These are phyloP conservation scores for Hydropsyche tenuis DNA, from an alignment of 1,140 invertebrate species.

Conservation along the genomic window DNA sequence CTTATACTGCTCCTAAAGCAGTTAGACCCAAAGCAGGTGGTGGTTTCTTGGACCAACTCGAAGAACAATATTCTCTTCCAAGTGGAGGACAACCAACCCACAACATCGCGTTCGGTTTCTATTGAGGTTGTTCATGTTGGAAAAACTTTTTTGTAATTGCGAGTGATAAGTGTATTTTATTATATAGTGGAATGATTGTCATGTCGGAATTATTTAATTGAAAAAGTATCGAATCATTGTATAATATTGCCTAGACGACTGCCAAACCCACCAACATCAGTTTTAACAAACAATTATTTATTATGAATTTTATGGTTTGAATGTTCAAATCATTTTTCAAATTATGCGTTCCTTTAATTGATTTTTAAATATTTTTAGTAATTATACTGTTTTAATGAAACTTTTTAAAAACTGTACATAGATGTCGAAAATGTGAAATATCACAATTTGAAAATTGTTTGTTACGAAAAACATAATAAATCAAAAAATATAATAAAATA, in stretches of 20 bases:
- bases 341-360: too few relatives aligned
- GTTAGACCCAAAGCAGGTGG: constrained; percentile 48
- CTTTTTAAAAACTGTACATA: too few relatives aligned
- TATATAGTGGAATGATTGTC: background rate
- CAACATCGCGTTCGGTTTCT: constrained; percentile 81
- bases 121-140: constrained; percentile 53
- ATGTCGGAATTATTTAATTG: background rate
- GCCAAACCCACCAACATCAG: background rate
- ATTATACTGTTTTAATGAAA: too few relatives aligned
- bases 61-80: constrained; percentile 79
- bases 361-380: too few relatives aligned
- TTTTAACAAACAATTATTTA: too few relatives aligned
- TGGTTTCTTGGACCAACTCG: constrained; percentile 80
- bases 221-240: background rate
- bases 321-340: too few relatives aligned
- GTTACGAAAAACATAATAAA: too few relatives aligned
- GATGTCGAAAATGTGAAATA: too few relatives aligned
- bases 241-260: background rate
- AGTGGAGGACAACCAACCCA: constrained; percentile 72
- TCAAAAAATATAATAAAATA: too few relatives aligned
- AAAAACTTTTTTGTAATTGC: background rate
- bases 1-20: constrained; percentile 33
- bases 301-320: too few relatives aligned
- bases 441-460: too few relatives aligned
- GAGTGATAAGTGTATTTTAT: constrained; percentile 2